Conservation (phyloP, 2,888 invertebrate species). For the Ligdia adustata region DNA sequence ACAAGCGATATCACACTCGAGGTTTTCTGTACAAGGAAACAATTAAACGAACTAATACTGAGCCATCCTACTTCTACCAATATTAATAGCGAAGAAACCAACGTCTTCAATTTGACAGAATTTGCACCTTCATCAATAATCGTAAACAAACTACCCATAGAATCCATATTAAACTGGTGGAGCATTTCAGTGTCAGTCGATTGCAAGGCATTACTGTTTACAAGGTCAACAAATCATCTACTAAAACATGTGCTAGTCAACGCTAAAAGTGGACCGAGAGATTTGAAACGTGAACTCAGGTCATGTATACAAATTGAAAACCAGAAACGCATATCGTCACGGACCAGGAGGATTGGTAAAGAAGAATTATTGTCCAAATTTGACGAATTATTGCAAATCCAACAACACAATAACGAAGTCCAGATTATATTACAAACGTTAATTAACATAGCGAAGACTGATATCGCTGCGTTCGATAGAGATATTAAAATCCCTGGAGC, state of each 20-base stretch:
- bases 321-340: neutral
- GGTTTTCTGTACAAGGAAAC: constrained; percentile 45
- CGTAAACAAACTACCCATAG: constrained; percentile 28
- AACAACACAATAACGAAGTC: neutral
- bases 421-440: constrained; percentile 15
- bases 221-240: constrained; percentile 39
- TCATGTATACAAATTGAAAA: constrained; percentile 19
- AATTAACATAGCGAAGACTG: constrained; percentile 33
- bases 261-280: constrained; percentile 23
- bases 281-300: constrained; percentile 9
- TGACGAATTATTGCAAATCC: too few relatives aligned
- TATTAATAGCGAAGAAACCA: constrained; percentile 34
- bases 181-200: constrained; percentile 41
- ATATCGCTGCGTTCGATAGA: constrained; percentile 30
- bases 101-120: constrained; percentile 52
- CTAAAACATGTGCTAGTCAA: constrained; percentile 50
- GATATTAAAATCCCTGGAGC: constrained; percentile 28
- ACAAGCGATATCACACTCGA: constrained; percentile 44
- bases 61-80: constrained; percentile 17
- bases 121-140: constrained; percentile 29
- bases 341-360: neutral
- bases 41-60: constrained; percentile 31
- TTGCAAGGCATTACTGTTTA: constrained; percentile 34
- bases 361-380: neutral
- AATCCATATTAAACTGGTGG: constrained; percentile 53